A percentile compares a stretch with the other conserved stretches of the same genome.
These are phyloP conservation scores for Microctenopoma steveboyesi DNA, from an alignment of 2,797 vertebrate species.

Conservation along the genomic window DNA sequence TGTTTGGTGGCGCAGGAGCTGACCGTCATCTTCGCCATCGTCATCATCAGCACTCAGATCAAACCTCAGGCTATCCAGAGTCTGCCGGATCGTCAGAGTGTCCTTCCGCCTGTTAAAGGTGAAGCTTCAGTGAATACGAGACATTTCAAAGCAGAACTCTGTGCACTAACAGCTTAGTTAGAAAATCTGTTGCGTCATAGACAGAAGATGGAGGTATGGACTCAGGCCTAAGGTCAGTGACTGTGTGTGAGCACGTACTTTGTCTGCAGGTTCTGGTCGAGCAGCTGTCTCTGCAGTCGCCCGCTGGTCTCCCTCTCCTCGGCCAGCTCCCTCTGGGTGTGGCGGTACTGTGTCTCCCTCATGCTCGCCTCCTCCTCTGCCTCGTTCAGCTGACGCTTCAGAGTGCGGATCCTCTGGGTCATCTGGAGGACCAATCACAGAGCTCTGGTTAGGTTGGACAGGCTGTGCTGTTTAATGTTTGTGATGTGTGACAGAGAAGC, in stretches of 20 bases:
- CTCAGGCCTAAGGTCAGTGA: background rate
- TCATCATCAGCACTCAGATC: slow-evolving; percentile 79
- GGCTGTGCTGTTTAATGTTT: background rate
- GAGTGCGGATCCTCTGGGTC: slow-evolving; percentile 81
- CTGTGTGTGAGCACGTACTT: slow-evolving; percentile 66
- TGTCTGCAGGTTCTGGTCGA: slow-evolving; percentile 79
- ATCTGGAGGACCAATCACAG: slow-evolving; percentile 68
- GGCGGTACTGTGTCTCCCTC: slow-evolving; percentile 75
- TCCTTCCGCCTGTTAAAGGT: slow-evolving; percentile 76
- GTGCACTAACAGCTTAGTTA: too few relatives aligned
- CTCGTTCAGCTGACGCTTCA: slow-evolving; percentile 86
- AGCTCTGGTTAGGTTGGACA: slow-evolving; percentile 5
- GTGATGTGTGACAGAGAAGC: background rate
- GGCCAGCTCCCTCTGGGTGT: slow-evolving; percentile 80
- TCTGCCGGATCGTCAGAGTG: slow-evolving; percentile 75
- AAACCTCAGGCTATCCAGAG: slow-evolving; percentile 78
- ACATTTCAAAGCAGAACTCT: too few relatives aligned
- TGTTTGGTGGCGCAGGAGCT: background rate
- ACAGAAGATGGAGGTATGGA: too few relatives aligned
- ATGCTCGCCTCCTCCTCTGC: slow-evolving; percentile 82
- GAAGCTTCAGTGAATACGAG: background rate
- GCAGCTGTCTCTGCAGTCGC: slow-evolving; percentile 79
- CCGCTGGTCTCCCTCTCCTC: slow-evolving; percentile 82
- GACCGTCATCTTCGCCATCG: slow-evolving; percentile 49
- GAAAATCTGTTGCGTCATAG: too few relatives aligned